phyloP scores from a whole-genome alignment of 2,888 invertebrate genomes.

The Argynnis bischoffii region DNA sequence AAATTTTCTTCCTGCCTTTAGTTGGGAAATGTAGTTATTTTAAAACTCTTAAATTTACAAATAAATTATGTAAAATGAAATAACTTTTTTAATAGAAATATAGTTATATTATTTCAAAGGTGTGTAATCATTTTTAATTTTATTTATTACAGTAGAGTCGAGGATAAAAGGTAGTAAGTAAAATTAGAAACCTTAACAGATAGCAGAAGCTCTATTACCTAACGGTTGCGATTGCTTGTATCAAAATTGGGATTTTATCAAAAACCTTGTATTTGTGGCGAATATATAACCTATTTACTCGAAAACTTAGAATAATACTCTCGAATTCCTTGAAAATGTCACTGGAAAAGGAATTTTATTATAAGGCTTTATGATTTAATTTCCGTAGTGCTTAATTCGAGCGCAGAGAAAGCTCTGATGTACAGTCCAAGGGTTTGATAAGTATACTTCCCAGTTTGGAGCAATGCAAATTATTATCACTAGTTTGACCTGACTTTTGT shows the following conservation, averaged over 20 bases:
- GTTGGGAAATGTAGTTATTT: too few relatives aligned
- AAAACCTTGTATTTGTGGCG: constrained; percentile 47
- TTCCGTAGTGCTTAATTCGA: constrained; percentile 28
- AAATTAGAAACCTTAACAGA: constrained; percentile 37
- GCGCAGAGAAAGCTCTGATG: constrained; percentile 68
- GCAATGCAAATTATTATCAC: constrained; percentile 74
- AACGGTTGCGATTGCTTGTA: constrained; percentile 45
- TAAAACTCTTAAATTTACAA: too few relatives aligned
- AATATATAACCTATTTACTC: constrained; percentile 43
- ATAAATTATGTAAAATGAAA: too few relatives aligned
- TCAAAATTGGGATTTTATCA: constrained; percentile 51
- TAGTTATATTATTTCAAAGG: too few relatives aligned
- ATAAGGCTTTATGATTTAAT: constrained; percentile 27
- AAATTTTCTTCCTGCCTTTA: too few relatives aligned
- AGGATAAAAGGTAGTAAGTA: not conserved
- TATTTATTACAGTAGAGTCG: too few relatives aligned
- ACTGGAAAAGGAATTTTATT: constrained; percentile 28
- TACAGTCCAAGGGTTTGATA: constrained; percentile 63
- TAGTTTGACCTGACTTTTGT: constrained; percentile 58
- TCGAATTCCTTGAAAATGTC: constrained; percentile 25
- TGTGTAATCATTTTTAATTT: too few relatives aligned
- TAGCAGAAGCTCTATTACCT: constrained; percentile 46
- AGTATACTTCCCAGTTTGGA: constrained; percentile 68
- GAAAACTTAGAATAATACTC: constrained; percentile 38
- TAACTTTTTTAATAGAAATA: too few relatives aligned